Conservation (phyloP, 2,113 vertebrate species). For the Lanius ludovicianus region DNA sequence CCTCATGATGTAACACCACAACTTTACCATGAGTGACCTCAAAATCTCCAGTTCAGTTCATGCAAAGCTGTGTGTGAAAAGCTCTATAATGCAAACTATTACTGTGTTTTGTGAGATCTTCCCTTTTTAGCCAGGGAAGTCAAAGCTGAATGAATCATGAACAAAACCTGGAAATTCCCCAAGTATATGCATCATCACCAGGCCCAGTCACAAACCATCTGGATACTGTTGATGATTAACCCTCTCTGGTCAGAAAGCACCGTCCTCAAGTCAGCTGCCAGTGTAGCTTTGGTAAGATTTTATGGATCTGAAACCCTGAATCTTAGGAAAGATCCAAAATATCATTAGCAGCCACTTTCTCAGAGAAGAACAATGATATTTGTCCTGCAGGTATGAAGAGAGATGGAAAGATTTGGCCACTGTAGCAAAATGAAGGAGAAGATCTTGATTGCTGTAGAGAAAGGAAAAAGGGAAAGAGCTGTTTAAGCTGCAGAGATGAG, state of each 20-base stretch:
- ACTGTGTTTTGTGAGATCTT: neutral
- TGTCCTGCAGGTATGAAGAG: neutral
- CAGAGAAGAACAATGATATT: neutral
- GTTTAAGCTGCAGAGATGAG: neutral
- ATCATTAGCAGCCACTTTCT: neutral
- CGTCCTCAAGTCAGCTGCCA: neutral
- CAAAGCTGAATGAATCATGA: constrained; percentile 45
- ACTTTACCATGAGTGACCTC: neutral
- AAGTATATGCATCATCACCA: constrained; percentile 11
- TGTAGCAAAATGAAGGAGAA: neutral
- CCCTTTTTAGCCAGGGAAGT: neutral
- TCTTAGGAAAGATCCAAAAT: neutral
- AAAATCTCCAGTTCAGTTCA: neutral
- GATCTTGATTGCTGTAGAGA: neutral
- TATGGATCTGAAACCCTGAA: neutral
- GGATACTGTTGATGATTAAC: constrained; percentile 27
- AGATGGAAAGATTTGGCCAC: neutral
- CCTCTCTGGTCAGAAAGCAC: neutral
- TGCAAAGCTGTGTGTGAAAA: neutral
- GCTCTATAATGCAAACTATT: neutral
- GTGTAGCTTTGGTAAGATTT: neutral
- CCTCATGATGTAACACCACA: neutral
- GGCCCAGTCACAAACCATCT: constrained; percentile 42
- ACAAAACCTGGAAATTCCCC: constrained; percentile 48
- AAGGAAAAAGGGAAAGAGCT: neutral